Percentiles rank a stretch among this genome's conserved stretches.
Evolutionary conservation across 2,888 invertebrate genomes (phyloP).

Genomic region (Scrobipalpa atriplicella): DNA sequence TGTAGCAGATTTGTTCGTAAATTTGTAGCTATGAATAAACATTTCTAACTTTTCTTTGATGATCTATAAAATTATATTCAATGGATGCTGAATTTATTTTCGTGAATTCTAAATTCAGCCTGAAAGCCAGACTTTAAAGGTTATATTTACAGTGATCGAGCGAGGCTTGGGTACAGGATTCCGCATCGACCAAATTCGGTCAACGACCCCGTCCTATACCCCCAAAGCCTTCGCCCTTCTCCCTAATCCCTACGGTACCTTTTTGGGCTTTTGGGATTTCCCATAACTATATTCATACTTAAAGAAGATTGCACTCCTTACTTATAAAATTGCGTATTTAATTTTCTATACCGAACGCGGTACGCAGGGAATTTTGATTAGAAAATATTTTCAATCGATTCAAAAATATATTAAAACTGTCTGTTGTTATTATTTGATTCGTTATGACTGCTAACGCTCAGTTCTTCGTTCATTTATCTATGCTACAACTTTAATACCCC

Average conservation of each 20-base stretch:
- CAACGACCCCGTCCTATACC: constrained; percentile 42
- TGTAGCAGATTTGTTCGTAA: no score
- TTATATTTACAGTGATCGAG: constrained; percentile 20
- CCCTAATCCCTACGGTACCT: background rate
- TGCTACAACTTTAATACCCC: background rate
- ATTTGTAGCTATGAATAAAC: no score
- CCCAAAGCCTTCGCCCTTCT: constrained; percentile 34
- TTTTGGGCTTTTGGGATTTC: constrained; percentile 1
- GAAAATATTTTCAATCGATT: no score
- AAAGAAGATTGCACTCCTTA: no score
- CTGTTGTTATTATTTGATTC: no score
- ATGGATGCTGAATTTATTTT: no score
- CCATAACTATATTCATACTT: background rate
- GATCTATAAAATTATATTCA: no score
- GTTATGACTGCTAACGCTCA: no score
- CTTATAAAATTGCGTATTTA: background rate
- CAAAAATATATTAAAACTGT: no score
- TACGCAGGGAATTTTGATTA: no score
- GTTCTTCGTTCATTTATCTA: background rate
- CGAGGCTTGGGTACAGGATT: constrained; percentile 22
- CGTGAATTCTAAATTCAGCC: background rate
- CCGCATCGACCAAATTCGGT: constrained; percentile 43
- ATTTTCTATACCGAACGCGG: no score
- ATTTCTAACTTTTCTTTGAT: no score
- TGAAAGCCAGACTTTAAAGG: background rate